These are phyloP conservation scores for Hirtodrosophila confusa DNA, from an alignment of 2,888 invertebrate species.

Conservation along the genomic window DNA sequence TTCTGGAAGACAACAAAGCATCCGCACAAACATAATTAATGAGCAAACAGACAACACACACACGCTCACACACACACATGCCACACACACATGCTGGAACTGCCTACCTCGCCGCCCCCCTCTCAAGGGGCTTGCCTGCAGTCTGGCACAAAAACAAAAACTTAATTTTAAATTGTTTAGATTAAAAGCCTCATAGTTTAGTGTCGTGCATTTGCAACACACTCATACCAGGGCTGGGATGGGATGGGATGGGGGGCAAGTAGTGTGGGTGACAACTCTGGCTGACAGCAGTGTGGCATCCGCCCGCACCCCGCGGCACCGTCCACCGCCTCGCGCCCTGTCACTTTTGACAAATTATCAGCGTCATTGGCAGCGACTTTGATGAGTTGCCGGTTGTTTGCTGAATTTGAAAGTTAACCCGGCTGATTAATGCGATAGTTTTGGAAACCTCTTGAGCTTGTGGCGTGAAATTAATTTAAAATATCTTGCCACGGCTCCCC, in stretches of 20 bases:
- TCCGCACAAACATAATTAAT: constrained; percentile 66
- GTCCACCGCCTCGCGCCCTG: constrained; percentile 52
- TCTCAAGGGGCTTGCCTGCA: constrained; percentile 6
- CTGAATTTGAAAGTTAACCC: constrained; percentile 54
- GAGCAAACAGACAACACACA: constrained; percentile 52
- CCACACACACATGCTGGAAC: background rate
- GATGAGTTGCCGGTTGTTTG: constrained; percentile 63
- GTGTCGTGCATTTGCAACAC: constrained; percentile 20
- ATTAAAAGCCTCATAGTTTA: constrained; percentile 74
- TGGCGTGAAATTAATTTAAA: constrained; percentile 68
- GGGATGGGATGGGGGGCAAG: background rate
- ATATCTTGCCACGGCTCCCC: background rate
- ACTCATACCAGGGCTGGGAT: background rate
- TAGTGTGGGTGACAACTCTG: constrained; percentile 50
- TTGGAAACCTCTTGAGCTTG: constrained; percentile 58
- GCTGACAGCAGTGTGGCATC: constrained; percentile 22
- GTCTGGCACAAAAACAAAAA: constrained; percentile 52
- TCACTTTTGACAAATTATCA: constrained; percentile 82
- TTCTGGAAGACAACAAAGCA: constrained; percentile 41
- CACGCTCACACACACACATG: constrained; percentile 11
- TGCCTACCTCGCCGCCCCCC: background rate
- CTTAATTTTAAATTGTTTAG: constrained; percentile 76
- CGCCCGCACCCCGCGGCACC: background rate
- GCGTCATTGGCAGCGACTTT: constrained; percentile 79
- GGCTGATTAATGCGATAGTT: constrained; percentile 78